A percentile compares a stretch with the other conserved stretches of the same genome.
phyloP scores from a whole-genome alignment of 2,113 vertebrate genomes.

The Gnathonemus longibarbis region DNA sequence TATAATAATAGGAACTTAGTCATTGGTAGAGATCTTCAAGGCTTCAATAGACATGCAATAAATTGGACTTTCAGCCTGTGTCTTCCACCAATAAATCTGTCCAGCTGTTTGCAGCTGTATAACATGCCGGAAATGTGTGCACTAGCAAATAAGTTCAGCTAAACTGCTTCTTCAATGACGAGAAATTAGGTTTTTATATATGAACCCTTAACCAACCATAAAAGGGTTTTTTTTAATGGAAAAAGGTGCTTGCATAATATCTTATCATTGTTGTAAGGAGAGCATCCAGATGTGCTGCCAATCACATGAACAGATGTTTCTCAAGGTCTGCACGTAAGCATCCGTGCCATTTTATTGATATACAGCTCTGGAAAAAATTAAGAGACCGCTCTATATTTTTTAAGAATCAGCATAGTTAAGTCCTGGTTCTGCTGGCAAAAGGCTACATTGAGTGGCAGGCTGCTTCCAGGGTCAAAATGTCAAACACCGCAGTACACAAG shows the following conservation, averaged over 20 bases:
- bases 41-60: background rate
- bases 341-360: background rate
- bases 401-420: no score
- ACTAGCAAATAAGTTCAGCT: background rate
- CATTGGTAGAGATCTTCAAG: background rate
- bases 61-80: background rate
- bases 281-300: background rate
- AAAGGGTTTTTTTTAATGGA: background rate
- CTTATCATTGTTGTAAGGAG: background rate
- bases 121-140: background rate
- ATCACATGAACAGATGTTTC: background rate
- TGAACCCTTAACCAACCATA: background rate
- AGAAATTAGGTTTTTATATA: background rate
- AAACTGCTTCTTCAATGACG: background rate
- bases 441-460: no score
- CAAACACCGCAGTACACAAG: no score
- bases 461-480: background rate
- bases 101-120: background rate
- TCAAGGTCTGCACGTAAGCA: background rate
- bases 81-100: background rate
- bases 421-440: no score
- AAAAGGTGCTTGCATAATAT: background rate
- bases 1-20: background rate
- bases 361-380: no score
- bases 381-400: no score